Conservation (phyloP, 2,113 vertebrate genomes). For the Thamnaconus septentrionalis region DNA sequence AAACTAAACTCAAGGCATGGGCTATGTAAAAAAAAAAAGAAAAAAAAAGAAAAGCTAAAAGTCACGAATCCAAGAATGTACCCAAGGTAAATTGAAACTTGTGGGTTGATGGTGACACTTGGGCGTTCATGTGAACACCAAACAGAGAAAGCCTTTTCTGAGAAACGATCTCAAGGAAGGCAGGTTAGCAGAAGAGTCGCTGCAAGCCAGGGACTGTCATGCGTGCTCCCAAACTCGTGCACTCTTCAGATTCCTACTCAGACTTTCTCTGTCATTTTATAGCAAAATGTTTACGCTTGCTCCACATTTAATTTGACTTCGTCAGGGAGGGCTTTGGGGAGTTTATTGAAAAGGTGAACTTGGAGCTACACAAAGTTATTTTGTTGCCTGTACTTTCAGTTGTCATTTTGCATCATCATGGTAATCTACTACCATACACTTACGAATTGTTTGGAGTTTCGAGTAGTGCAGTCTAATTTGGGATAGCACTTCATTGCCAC, state of each 20-base stretch:
- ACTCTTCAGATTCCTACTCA: conserved; percentile 28
- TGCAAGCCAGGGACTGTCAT: conserved; percentile 38
- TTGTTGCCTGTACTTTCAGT: neutral
- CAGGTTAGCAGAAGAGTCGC: conserved; percentile 31
- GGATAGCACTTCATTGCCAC: conserved; percentile 19
- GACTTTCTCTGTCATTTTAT: conserved; percentile 8
- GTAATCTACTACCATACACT: neutral
- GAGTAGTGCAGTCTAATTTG: conserved; percentile 8
- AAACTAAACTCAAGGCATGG: conserved; percentile 16
- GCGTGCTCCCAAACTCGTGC: conserved; percentile 12
- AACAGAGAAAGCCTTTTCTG: conserved; percentile 30
- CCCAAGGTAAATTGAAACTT: neutral
- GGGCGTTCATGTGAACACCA: conserved; percentile 37
- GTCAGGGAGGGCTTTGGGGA: no score
- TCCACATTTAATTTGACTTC: no score
- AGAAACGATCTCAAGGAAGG: conserved; percentile 23
- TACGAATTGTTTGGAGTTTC: neutral
- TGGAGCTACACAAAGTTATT: neutral
- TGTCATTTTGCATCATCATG: neutral
- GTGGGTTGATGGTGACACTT: neutral
- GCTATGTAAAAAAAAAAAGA: conserved; percentile 1
- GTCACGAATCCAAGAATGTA: neutral
- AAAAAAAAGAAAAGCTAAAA: neutral
- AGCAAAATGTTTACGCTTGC: no score
- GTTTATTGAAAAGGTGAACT: neutral